Base-by-base conservation (phyloP, 2,888 invertebrate species). In the Lathronympha strigana region DNA sequence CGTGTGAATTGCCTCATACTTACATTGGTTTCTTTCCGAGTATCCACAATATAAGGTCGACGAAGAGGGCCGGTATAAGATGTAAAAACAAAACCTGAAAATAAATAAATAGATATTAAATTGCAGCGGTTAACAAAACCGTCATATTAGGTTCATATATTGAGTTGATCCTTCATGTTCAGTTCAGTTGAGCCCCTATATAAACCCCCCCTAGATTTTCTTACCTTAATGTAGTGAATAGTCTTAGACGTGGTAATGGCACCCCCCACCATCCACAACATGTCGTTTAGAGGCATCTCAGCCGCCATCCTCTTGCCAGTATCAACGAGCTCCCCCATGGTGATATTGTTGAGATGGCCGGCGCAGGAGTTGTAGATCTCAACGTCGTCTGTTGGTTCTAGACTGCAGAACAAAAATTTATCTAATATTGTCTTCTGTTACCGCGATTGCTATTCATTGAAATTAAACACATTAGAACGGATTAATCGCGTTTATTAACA, bases 311-410 rank as follows among this genome's bases (percentile, higher is more conserved):
- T 78, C 58, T 93, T 87, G 0, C 94, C 95, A 61, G 94, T 80
- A 0, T 88, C 76, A 0, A 94, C 91, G 23, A 98, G 79, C 58
- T 95, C 92, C 0, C 85, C 91, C 88, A 95, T 94, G 0, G 94
- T 94, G 13, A 97, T 90, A 0, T 93, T 93, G 73, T 96, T 95
- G 1, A 95, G 84, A 0, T 93, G 89, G 2, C 95, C 94, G 0
- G 97, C 95, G 9, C 97, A 95, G 76, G 96, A 95, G 83, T 99
- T 98, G 87, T 97, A 96, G 4, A 98, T 94, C 0, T 94, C 87
- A 0, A 95, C 74, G 45, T 92, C 87, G 8, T 88, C 84, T 1
- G 81, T 72, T 4, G 76, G 68, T 1, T 84, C 76, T 25, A 23
- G 47, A 0, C 47, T 21, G 47, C n/a, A 23, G 13, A 13, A 23